phyloP scores from a whole-genome alignment of 2,797 vertebrate species.

The Rhadinocentrus ornatus region DNA sequence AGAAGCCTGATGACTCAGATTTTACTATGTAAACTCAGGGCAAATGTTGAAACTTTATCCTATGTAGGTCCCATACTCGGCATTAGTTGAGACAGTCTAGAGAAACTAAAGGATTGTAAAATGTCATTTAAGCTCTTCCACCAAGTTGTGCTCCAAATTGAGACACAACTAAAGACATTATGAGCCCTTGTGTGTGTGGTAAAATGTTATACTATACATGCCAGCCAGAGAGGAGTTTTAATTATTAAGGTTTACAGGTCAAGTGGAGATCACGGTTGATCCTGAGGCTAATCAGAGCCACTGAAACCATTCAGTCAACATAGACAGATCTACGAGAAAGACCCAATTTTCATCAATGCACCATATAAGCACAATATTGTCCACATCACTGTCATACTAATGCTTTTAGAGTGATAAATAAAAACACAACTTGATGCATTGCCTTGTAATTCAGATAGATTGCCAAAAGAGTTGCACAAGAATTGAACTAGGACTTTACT shows the following conservation, averaged over 20 bases:
- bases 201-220: neutral
- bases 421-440: constrained; percentile 32
- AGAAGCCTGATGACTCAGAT: constrained; percentile 45
- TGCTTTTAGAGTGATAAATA: constrained; percentile 30
- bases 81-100: constrained; percentile 6
- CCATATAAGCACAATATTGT: neutral
- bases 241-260: constrained; percentile 54
- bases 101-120: constrained; percentile 14
- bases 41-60: constrained; percentile 30
- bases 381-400: constrained; percentile 21
- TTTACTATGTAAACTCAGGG: constrained; percentile 49
- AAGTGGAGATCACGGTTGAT: constrained; percentile 59
- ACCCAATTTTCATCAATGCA: constrained; percentile 6
- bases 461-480: constrained; percentile 65
- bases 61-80: constrained; percentile 43
- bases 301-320: constrained; percentile 29
- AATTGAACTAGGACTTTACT: constrained; percentile 62
- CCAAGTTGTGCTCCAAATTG: neutral
- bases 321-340: constrained; percentile 29
- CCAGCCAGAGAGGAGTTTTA: constrained; percentile 19
- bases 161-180: neutral
- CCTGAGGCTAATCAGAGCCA: constrained; percentile 34
- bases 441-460: constrained; percentile 49
- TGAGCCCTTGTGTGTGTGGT: neutral
- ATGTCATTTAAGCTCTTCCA: constrained; percentile 3